Evolutionary conservation across 2,113 vertebrate species (phyloP).

Genomic region (Oreochromis niloticus): DNA sequence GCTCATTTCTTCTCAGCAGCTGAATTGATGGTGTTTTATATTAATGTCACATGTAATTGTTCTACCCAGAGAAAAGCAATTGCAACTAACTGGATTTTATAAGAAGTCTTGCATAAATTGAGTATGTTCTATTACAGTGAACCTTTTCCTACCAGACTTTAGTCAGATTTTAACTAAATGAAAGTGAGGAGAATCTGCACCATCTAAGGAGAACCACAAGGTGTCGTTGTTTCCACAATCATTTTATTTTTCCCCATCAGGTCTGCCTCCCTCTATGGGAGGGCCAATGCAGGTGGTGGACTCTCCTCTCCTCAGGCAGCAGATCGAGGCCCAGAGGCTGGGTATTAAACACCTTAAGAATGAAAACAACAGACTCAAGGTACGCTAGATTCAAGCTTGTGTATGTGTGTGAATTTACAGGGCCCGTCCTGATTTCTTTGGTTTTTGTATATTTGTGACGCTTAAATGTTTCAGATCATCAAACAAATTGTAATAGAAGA

Average conservation of each 20-base stretch:
- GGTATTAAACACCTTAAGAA: conserved; percentile 85
- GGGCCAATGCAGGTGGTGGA: conserved; percentile 82
- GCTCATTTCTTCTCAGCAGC: not conserved
- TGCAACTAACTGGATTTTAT: not conserved
- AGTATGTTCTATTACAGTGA: not conserved
- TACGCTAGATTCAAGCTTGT: not conserved
- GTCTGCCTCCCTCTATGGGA: conserved; percentile 37
- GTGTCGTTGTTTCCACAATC: not conserved
- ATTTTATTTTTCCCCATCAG: not conserved
- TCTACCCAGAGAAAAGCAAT: not conserved
- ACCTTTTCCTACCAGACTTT: not conserved
- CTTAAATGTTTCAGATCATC: not conserved
- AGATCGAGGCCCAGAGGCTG: conserved; percentile 83
- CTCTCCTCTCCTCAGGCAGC: conserved; percentile 86
- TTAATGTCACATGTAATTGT: not conserved
- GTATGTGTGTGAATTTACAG: not conserved
- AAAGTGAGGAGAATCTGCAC: accelerated
- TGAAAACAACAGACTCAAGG: conserved; percentile 87
- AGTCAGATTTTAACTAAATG: not conserved
- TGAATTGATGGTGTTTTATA: not conserved
- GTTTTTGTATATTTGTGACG: not conserved
- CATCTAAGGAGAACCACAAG: not conserved
- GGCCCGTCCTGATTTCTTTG: accelerated
- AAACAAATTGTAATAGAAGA: accelerated
- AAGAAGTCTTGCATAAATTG: not conserved